These are phyloP conservation scores for Hipparchia sbordonii DNA, from an alignment of 2,888 invertebrate genomes.

Conservation along the genomic window DNA sequence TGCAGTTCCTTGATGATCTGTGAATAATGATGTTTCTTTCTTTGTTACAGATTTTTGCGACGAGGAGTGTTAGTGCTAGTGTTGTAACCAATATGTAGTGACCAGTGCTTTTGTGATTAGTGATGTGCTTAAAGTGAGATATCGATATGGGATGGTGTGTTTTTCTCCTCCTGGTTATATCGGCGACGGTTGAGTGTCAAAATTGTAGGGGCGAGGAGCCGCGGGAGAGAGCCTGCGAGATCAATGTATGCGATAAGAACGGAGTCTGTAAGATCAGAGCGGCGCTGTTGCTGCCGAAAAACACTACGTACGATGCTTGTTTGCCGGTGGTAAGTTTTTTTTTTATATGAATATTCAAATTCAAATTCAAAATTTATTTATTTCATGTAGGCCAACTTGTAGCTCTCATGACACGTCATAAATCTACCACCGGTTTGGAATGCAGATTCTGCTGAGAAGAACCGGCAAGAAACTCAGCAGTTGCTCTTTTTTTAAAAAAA, in stretches of 20 bases:
- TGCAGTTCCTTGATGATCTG: too few relatives aligned
- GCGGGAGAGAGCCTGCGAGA: conserved; percentile 69
- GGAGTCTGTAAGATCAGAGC: conserved; percentile 85
- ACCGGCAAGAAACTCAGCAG: too few relatives aligned
- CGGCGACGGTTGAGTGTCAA: conserved; percentile 48
- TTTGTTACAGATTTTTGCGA: conserved; percentile 29
- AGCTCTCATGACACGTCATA: too few relatives aligned
- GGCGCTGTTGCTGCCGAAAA: conserved; percentile 85
- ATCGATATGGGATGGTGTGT: conserved; percentile 60
- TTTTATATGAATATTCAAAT: not conserved
- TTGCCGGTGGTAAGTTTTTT: conserved; percentile 72
- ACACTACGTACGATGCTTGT: conserved; percentile 79
- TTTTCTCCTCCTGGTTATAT: conserved; percentile 48
- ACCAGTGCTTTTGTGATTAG: conserved; percentile 34
- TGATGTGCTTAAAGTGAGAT: conserved; percentile 48
- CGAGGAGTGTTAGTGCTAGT: conserved; percentile 30
- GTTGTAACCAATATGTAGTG: conserved; percentile 41
- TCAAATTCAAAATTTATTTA: too few relatives aligned
- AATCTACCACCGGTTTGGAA: too few relatives aligned
- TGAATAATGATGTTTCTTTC: not conserved
- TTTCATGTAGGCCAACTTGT: too few relatives aligned
- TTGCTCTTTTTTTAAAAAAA: too few relatives aligned
- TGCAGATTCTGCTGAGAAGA: too few relatives aligned
- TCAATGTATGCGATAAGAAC: conserved; percentile 66
- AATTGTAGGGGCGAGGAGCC: conserved; percentile 71